Evolutionary conservation across 2,888 invertebrate genomes (phyloP).

Genomic region (Bombylius major): DNA sequence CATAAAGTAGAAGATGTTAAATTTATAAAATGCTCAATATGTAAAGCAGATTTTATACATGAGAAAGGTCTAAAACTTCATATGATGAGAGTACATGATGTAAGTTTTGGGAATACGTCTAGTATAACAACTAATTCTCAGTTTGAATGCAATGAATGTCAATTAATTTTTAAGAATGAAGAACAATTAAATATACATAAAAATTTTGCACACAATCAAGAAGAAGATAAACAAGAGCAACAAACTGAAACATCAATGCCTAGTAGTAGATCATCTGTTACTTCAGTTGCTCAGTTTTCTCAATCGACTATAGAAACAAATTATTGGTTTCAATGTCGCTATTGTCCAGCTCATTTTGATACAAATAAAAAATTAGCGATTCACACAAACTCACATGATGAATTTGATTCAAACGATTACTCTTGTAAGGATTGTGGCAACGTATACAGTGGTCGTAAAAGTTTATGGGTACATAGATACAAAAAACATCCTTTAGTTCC

Average conservation of each 20-base stretch:
- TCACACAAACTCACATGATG: slow-evolving; percentile 36
- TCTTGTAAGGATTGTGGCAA: slow-evolving; percentile 38
- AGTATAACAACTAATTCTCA: slow-evolving; percentile 13
- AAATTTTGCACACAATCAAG: slow-evolving; percentile 27
- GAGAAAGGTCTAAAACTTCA: slow-evolving; percentile 37
- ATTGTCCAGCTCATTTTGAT: slow-evolving; percentile 36
- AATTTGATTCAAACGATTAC: slow-evolving; percentile 35
- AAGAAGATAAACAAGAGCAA: background rate
- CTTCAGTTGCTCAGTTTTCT: background rate
- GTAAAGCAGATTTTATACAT: slow-evolving; percentile 37
- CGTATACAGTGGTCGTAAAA: slow-evolving; percentile 36
- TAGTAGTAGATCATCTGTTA: background rate
- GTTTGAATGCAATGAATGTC: slow-evolving; percentile 35
- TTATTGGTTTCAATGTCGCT: slow-evolving; percentile 36
- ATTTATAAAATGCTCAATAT: slow-evolving; percentile 34
- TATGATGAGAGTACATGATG: slow-evolving; percentile 34
- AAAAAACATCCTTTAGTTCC: slow-evolving; percentile 37
- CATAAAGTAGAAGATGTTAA: slow-evolving; percentile 35
- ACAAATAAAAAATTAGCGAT: slow-evolving; percentile 36
- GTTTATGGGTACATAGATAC: slow-evolving; percentile 37
- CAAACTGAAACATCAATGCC: too few species aligned
- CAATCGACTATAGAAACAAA: background rate
- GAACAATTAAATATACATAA: slow-evolving; percentile 31
- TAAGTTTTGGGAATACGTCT: slow-evolving; percentile 18
- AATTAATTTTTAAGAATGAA: slow-evolving; percentile 32